phyloP scores from a whole-genome alignment of 2,888 invertebrate species.

The Selenia dentaria region DNA sequence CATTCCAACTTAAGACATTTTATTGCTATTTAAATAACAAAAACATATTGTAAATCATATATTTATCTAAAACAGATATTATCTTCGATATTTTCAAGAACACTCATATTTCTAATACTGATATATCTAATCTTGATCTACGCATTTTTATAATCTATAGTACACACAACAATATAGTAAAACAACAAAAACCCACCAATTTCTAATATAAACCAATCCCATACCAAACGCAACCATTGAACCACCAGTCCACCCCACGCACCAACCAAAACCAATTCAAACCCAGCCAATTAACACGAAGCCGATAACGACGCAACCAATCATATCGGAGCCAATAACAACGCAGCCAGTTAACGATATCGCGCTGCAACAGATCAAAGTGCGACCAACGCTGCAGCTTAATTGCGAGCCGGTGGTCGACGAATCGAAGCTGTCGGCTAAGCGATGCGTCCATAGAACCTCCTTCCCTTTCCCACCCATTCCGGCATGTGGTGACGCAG shows the following conservation, averaged over 20 bases:
- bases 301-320: background rate
- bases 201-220: no score
- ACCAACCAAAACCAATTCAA: background rate
- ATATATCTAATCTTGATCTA: background rate
- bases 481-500: constrained; percentile 74
- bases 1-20: constrained; percentile 23
- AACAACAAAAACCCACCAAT: no score
- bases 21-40: constrained; percentile 3
- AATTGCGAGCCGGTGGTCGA: background rate
- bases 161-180: no score
- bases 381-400: background rate
- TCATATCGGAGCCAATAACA: background rate
- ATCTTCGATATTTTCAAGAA: constrained; percentile 9
- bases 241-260: background rate
- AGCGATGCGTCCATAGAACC: constrained; percentile 15
- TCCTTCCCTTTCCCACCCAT: constrained; percentile 25
- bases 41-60: no score
- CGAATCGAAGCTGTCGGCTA: constrained; percentile 21
- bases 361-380: background rate
- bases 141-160: background rate
- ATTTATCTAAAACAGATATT: constrained; percentile 2
- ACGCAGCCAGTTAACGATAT: background rate
- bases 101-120: constrained; percentile 8
- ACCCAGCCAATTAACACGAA: background rate
- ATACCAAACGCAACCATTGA: constrained; percentile 3